These are phyloP conservation scores for Melanotaenia maccullochi DNA, from an alignment of 2,797 vertebrate species.

Conservation along the genomic window DNA sequence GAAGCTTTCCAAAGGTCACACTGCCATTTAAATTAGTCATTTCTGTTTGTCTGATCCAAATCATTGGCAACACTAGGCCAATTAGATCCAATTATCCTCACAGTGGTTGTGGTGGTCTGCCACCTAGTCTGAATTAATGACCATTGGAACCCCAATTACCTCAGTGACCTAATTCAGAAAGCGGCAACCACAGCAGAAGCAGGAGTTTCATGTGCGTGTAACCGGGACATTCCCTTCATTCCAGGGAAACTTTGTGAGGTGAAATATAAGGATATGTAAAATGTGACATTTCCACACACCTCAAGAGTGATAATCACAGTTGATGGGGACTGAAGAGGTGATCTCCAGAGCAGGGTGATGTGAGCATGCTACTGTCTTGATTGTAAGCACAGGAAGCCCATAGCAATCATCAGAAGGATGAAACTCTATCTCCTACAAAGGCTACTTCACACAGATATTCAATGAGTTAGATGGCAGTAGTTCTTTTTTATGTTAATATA, in stretches of 20 bases:
- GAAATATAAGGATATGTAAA: slow-evolving; percentile 85
- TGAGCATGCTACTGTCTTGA: slow-evolving; percentile 65
- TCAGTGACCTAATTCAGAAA: slow-evolving; percentile 52
- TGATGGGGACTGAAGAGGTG: slow-evolving; percentile 77
- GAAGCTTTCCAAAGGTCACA: slow-evolving; percentile 81
- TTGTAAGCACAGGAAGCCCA: slow-evolving; percentile 67
- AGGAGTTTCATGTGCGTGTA: slow-evolving; percentile 30
- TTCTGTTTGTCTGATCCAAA: slow-evolving; percentile 83
- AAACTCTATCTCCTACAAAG: slow-evolving; percentile 42
- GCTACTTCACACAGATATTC: slow-evolving; percentile 51
- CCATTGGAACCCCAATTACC: slow-evolving; percentile 71
- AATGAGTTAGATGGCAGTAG: slow-evolving; percentile 42
- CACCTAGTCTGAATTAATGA: slow-evolving; percentile 71
- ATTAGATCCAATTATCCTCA: slow-evolving; percentile 83
- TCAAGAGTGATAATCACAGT: slow-evolving; percentile 78
- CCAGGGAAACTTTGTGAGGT: slow-evolving; percentile 62
- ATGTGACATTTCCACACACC: slow-evolving; percentile 82
- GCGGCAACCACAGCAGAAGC: slow-evolving; percentile 36
- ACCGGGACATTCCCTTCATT: slow-evolving; percentile 64
- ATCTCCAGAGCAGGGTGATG: slow-evolving; percentile 69
- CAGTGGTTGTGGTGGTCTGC: slow-evolving; percentile 61
- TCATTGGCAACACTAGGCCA: slow-evolving; percentile 78
- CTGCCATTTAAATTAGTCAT: slow-evolving; percentile 79
- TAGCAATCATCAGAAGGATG: slow-evolving; percentile 47
- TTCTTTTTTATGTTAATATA: slow-evolving; percentile 53